phyloP scores from a whole-genome alignment of 2,888 invertebrate species.

The Hirtodrosophila histrioides region DNA sequence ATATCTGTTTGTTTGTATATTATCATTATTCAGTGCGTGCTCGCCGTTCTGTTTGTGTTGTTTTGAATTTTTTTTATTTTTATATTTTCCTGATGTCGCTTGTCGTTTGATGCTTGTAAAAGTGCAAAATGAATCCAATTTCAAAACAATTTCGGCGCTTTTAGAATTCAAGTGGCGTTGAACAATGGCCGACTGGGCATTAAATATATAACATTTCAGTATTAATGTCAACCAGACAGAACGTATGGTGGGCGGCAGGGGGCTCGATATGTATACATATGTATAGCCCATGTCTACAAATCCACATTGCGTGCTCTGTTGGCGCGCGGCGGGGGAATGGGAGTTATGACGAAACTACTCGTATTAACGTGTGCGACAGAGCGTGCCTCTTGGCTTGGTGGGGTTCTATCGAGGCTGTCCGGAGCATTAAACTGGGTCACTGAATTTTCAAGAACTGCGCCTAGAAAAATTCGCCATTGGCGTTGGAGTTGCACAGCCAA shows the following conservation, averaged over 20 bases:
- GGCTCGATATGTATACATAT: constrained; percentile 26
- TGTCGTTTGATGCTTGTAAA: constrained; percentile 39
- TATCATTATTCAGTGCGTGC: constrained; percentile 71
- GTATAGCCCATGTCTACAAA: constrained; percentile 49
- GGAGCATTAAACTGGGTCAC: constrained; percentile 65
- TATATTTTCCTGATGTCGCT: constrained; percentile 34
- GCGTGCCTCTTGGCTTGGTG: constrained; percentile 45
- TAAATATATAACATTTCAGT: constrained; percentile 41
- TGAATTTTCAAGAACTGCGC: constrained; percentile 75
- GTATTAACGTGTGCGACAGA: constrained; percentile 67
- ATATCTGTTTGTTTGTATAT: constrained; percentile 28
- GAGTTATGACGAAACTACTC: constrained; percentile 61
- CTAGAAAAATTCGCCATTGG: constrained; percentile 71
- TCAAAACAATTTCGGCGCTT: constrained; percentile 53
- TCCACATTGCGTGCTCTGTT: constrained; percentile 55
- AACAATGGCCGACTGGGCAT: constrained; percentile 39
- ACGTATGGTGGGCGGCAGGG: constrained; percentile 26
- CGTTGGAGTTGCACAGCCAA: constrained; percentile 49
- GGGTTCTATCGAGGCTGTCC: constrained; percentile 30
- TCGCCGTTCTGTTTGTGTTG: constrained; percentile 29
- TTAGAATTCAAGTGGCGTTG: constrained; percentile 56
- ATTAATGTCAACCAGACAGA: constrained; percentile 29
- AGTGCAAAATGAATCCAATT: constrained; percentile 56
- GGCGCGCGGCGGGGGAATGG: constrained; percentile 13
- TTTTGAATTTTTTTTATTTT: constrained; percentile 25